These are phyloP conservation scores for Procavia capensis DNA, from an alignment of 2,113 vertebrate genomes.

Conservation along the genomic window DNA sequence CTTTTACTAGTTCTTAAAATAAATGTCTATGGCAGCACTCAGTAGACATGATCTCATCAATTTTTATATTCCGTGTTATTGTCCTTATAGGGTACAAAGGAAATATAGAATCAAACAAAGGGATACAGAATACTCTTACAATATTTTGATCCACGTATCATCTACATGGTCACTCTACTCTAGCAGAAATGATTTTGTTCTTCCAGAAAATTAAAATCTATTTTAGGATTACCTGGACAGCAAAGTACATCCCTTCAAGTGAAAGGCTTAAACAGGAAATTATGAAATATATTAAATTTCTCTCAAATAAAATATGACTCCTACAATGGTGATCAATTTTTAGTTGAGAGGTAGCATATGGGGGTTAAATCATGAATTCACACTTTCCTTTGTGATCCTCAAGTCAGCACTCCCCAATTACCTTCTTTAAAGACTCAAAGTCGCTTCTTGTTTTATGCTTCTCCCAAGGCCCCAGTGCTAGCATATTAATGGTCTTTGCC, in stretches of 20 bases:
- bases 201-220: neutral
- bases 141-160: slow-evolving; percentile 37
- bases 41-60: slow-evolving; percentile 53
- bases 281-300: slow-evolving; percentile 75
- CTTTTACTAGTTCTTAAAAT: slow-evolving; percentile 71
- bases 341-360: slow-evolving; percentile 72
- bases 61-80: slow-evolving; percentile 65
- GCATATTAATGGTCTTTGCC: slow-evolving; percentile 83
- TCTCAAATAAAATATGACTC: slow-evolving; percentile 74
- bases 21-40: slow-evolving; percentile 56
- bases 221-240: slow-evolving; percentile 44
- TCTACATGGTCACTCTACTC: neutral
- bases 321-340: slow-evolving; percentile 69
- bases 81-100: slow-evolving; percentile 27
- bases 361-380: slow-evolving; percentile 80
- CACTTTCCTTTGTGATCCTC: slow-evolving; percentile 79
- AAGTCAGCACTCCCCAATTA: slow-evolving; percentile 80
- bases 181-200: slow-evolving; percentile 36
- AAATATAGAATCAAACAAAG: slow-evolving; percentile 17
- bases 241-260: slow-evolving; percentile 53
- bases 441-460: slow-evolving; percentile 81
- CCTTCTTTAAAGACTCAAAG: slow-evolving; percentile 75
- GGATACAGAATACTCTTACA: neutral
- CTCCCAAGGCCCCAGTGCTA: slow-evolving; percentile 69
- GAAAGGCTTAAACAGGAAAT: slow-evolving; percentile 72